Evolutionary conservation across 2,113 vertebrate genomes (phyloP).

Genomic region (Halcyon malimbica): DNA sequence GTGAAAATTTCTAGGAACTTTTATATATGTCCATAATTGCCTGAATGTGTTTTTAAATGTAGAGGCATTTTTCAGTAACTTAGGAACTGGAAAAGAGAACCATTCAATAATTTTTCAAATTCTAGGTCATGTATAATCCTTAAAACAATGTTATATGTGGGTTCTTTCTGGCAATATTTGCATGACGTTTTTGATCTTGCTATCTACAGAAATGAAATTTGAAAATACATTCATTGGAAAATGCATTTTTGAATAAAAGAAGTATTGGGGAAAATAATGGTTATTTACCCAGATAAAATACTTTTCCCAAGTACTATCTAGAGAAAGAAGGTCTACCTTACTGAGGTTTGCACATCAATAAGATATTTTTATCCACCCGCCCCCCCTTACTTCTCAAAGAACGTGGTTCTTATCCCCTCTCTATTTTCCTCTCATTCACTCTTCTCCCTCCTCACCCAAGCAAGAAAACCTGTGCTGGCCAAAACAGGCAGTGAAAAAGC

Average conservation of each 20-base stretch:
- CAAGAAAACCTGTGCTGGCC: neutral
- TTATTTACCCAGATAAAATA: neutral
- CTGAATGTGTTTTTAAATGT: neutral
- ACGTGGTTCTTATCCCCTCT: neutral
- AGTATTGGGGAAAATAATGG: neutral
- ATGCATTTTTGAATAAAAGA: neutral
- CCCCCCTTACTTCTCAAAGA: neutral
- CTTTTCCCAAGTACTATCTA: neutral
- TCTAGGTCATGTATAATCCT: neutral
- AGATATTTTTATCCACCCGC: neutral
- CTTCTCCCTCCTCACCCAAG: too few relatives aligned
- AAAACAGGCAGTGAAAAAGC: neutral
- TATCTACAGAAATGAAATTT: neutral
- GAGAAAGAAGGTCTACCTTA: neutral
- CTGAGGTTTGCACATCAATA: neutral
- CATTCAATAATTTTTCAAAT: neutral
- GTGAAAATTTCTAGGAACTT: neutral
- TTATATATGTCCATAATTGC: neutral
- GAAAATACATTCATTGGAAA: neutral
- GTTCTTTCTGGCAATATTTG: neutral
- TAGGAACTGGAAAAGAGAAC: neutral
- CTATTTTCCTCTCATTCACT: neutral
- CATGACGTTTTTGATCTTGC: neutral
- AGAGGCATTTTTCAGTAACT: neutral
- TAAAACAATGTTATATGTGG: neutral